Evolutionary conservation across 2,797 vertebrate species (phyloP), one percentile per base, ranked within the genome.

Genomic region (Valencia hispanica): DNA sequence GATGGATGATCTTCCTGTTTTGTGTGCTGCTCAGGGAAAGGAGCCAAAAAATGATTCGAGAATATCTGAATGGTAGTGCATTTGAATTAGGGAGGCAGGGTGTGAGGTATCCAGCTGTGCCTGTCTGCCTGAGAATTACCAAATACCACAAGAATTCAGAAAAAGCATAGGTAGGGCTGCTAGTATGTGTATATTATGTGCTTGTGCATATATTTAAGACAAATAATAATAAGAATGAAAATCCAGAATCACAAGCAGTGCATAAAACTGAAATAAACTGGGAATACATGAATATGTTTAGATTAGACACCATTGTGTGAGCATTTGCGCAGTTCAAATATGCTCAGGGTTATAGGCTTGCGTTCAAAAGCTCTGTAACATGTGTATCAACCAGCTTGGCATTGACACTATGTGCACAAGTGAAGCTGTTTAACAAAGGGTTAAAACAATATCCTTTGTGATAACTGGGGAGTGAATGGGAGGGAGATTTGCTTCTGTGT

Each of bases 371-470:
- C 74, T 68, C 25, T 51, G 45, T 57, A 61, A 77, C 51, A 78
- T 27, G 63, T 75, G 69, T 73, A 73, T 72, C 78, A 75, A 75
- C 73, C 73, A 39, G 79, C 57, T 63, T 11, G 1, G 15, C 66
- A 81, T 47, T 79, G 83, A n/a, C 47, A 73, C 63, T 34, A 43
- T 53, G 36, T 75, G 20, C 34, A 59, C 12, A 0, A 77, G 78
- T 70, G 30, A 65, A 81, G 66, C 70, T 45, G 66, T 41, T 36
- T 27, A 71, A 88, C 74, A 90, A 86, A 88, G 90, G 89, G 92
- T 93, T 93, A 93, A 93, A 93, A 93, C 89, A 90, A 92, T 93
- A 91, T 92, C 91, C 87, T 85, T 78, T 84, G 79, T 88, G 88
- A 93, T 92, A 90, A 91, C 87, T 87, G 15, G 0, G 69, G 80